phyloP scores from a whole-genome alignment of 2,113 vertebrate species.

The Sinocyclocheilus maitianheensis region DNA sequence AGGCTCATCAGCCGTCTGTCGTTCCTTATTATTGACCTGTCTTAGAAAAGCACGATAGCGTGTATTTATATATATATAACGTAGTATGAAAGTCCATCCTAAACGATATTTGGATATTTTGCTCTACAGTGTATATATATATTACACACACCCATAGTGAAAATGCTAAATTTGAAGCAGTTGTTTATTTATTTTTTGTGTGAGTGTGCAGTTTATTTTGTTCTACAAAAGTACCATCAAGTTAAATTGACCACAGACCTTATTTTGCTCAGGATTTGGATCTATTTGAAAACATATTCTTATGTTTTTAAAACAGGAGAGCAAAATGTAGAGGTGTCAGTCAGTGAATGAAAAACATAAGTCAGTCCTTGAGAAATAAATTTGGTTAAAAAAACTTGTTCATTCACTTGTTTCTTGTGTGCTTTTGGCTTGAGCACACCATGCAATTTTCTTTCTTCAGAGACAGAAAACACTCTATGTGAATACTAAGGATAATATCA shows the following conservation, averaged over 20 bases:
- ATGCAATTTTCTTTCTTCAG: background rate
- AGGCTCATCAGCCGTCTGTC: background rate
- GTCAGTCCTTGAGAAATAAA: background rate
- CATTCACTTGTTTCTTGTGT: background rate
- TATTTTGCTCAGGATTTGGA: background rate
- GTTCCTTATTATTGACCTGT: background rate
- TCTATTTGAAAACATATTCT: background rate
- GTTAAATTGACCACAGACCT: too few species aligned
- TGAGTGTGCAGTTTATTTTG: too few species aligned
- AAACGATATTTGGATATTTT: too few species aligned
- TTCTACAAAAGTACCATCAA: too few species aligned
- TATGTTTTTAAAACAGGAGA: background rate
- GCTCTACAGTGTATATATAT: too few species aligned
- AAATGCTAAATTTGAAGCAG: too few species aligned
- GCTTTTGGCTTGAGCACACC: background rate
- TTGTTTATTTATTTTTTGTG: too few species aligned
- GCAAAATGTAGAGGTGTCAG: background rate
- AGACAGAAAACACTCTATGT: background rate
- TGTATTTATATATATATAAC: too few species aligned
- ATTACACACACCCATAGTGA: too few species aligned
- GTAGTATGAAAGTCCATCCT: too few species aligned
- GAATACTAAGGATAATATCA: background rate
- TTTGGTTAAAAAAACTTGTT: background rate
- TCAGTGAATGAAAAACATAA: background rate
- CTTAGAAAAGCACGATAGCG: background rate